These are phyloP conservation scores for Acanthopleura granulata DNA, from an alignment of 2,888 invertebrate species.

Conservation along the genomic window DNA sequence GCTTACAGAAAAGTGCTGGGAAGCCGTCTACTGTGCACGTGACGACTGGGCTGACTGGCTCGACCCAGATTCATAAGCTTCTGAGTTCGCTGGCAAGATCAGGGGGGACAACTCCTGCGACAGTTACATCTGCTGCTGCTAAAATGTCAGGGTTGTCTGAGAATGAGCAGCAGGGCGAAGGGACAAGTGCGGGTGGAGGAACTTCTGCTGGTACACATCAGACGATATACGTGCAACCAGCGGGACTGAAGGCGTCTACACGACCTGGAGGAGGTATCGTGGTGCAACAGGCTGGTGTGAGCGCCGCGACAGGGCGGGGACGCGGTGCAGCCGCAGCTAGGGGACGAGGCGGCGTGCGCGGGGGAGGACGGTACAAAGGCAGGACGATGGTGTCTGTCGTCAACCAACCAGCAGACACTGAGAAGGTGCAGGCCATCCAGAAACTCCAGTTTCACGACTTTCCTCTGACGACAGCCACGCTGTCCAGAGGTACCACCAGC, in stretches of 20 bases:
- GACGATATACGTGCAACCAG: conserved; percentile 18
- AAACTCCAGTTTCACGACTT: conserved; percentile 62
- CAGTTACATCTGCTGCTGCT: background rate
- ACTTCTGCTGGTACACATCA: conserved; percentile 18
- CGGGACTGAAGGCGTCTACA: conserved; percentile 20
- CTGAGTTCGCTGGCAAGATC: conserved; percentile 38
- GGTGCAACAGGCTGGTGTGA: background rate
- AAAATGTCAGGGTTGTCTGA: background rate
- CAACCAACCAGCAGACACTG: conserved; percentile 28
- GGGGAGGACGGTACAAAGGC: background rate
- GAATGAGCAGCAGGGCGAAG: background rate
- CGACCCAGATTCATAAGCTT: conserved; percentile 65
- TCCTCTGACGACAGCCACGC: conserved; percentile 51
- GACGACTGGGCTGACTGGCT: conserved; percentile 42
- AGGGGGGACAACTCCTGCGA: background rate
- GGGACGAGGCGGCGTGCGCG: background rate
- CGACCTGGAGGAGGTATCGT: conserved; percentile 19
- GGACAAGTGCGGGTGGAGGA: too few relatives aligned
- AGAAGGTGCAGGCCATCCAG: conserved; percentile 53
- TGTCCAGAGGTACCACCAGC: conserved; percentile 36
- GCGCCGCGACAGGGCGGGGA: background rate
- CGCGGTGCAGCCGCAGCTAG: background rate
- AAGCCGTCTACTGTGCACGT: conserved; percentile 43
- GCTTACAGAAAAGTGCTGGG: conserved; percentile 27
- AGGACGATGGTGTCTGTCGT: conserved; percentile 40